Percentiles rank a stretch among this genome's conserved stretches.
Evolutionary conservation across 2,113 vertebrate species (phyloP).

Genomic region (Podiceps cristatus): DNA sequence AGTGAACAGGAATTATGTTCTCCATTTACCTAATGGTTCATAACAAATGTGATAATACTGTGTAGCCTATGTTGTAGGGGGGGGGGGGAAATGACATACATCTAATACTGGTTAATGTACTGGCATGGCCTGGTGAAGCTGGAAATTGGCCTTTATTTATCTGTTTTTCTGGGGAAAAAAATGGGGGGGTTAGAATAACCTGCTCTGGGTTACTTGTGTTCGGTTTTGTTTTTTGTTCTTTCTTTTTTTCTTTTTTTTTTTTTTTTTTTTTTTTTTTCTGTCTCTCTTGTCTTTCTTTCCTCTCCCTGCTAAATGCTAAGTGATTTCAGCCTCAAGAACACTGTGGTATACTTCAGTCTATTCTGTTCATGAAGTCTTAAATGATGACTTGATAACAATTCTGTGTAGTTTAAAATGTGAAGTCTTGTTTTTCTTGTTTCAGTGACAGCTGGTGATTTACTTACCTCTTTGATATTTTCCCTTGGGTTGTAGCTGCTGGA

Average conservation of each 20-base stretch:
- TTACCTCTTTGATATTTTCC: slow-evolving; percentile 69
- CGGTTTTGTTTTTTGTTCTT: no score
- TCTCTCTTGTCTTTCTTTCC: no score
- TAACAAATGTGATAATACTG: background rate
- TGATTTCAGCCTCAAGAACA: background rate
- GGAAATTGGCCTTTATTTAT: background rate
- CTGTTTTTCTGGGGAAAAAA: background rate
- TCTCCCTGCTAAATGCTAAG: background rate
- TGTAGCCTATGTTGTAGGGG: background rate
- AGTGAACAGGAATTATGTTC: background rate
- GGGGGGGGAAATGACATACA: background rate
- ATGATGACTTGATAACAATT: background rate
- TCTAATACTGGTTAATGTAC: background rate
- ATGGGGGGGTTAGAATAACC: background rate
- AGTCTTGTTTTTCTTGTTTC: background rate
- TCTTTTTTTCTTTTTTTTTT: no score
- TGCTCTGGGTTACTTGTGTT: background rate
- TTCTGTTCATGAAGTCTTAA: background rate
- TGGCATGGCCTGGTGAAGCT: background rate
- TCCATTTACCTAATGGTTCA: background rate
- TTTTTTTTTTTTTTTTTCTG: no score
- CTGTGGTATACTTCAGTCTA: background rate
- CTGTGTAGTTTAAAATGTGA: background rate
- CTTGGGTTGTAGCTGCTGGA: slow-evolving; percentile 1
- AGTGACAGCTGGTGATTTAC: background rate